These are phyloP conservation scores for Tortricodes alternella DNA, from an alignment of 2,888 invertebrate genomes.

Conservation along the genomic window DNA sequence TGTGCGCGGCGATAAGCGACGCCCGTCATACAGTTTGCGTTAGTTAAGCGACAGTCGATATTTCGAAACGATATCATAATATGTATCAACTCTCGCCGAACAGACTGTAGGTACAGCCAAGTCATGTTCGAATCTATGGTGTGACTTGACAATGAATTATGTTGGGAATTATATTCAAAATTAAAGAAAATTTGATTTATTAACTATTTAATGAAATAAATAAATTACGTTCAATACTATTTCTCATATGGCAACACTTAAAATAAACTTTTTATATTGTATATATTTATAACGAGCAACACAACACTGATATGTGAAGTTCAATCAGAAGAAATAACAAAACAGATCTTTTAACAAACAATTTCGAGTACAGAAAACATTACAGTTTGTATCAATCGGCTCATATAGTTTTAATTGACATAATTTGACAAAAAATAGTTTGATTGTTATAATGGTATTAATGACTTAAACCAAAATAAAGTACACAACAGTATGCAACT, in stretches of 20 bases:
- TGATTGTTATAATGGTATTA: conserved; percentile 2
- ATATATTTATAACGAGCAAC: conserved; percentile 6
- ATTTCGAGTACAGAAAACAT: not conserved
- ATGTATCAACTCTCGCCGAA: too few species aligned
- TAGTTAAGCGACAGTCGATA: too few species aligned
- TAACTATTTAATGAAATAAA: conserved; percentile 49
- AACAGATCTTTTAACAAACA: not conserved
- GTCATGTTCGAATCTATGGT: not conserved
- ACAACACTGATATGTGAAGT: conserved; percentile 23
- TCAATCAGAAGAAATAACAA: not conserved
- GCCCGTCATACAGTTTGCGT: too few species aligned
- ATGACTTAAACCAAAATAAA: conserved; percentile 30
- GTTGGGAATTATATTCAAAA: not conserved
- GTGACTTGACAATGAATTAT: not conserved
- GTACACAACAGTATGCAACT: conserved; percentile 36
- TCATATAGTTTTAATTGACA: conserved; percentile 25
- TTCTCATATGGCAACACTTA: conserved; percentile 16
- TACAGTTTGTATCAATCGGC: not conserved
- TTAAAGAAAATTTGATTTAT: conserved; percentile 31
- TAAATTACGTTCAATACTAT: conserved; percentile 31
- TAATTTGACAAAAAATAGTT: conserved; percentile 24
- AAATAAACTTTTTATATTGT: not conserved
- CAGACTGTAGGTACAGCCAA: too few species aligned
- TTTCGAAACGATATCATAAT: too few species aligned
- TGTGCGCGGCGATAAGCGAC: too few species aligned